These are phyloP conservation scores for Spodoptera exigua DNA, from an alignment of 2,888 invertebrate genomes.

Conservation along the genomic window DNA sequence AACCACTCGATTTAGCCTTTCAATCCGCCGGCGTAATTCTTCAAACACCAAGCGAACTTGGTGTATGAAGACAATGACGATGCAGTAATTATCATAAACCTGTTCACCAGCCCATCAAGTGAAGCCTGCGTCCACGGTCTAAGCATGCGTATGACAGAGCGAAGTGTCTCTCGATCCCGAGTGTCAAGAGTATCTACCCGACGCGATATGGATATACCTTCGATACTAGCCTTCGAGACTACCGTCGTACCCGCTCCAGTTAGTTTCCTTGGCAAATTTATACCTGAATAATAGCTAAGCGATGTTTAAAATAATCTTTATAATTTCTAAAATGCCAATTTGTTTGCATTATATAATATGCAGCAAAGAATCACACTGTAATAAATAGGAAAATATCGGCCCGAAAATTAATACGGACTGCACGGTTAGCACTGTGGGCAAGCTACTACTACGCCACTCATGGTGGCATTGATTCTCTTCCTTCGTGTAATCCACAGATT, in stretches of 20 bases:
- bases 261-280: constrained; percentile 11
- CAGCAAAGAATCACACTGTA: not conserved
- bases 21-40: too few relatives aligned
- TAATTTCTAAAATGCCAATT: too few relatives aligned
- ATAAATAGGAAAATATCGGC: not conserved
- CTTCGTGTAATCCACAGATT: too few relatives aligned
- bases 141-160: constrained; percentile 78
- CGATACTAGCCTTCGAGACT: constrained; percentile 81
- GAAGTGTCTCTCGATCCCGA: constrained; percentile 74
- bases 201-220: constrained; percentile 85
- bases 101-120: constrained; percentile 59
- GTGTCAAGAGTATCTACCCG: constrained; percentile 81
- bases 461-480: too few relatives aligned
- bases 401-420: too few relatives aligned
- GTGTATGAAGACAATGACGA: too few relatives aligned
- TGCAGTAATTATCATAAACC: not conserved
- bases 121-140: constrained; percentile 78
- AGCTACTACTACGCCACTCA: too few relatives aligned
- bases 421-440: too few relatives aligned
- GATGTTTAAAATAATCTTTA: too few relatives aligned
- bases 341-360: not conserved
- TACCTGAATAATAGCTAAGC: too few relatives aligned
- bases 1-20: too few relatives aligned
- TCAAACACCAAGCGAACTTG: too few relatives aligned
- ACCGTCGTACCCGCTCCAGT: constrained; percentile 70